phyloP scores from a whole-genome alignment of 1,140 invertebrate genomes.

The Heliconius eleuchia region DNA sequence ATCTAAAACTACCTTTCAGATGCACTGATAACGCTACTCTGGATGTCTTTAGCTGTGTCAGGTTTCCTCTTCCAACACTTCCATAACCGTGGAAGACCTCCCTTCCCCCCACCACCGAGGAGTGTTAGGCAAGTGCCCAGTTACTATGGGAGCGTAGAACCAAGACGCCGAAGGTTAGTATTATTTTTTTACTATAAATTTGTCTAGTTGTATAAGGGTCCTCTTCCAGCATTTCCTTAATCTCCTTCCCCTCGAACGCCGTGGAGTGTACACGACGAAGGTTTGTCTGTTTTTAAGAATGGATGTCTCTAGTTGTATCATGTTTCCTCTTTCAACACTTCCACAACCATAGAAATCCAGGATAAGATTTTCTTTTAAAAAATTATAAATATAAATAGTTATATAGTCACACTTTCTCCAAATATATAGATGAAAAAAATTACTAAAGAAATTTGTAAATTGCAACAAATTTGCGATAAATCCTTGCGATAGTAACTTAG shows the following conservation, averaged over 20 bases:
- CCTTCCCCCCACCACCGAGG: conserved; percentile 81
- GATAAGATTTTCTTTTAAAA: no score
- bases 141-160: conserved; percentile 44
- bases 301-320: not conserved
- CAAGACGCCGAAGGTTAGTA: conserved; percentile 39
- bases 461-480: no score
- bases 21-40: conserved; percentile 79
- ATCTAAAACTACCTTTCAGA: conserved; percentile 76
- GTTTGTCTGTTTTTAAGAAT: no score
- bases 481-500: no score
- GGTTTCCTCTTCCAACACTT: conserved; percentile 81
- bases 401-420: no score
- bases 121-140: conserved; percentile 46
- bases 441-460: no score
- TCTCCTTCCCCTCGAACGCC: no score
- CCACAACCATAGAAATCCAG: not conserved
- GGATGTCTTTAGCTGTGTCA: conserved; percentile 77
- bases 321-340: not conserved
- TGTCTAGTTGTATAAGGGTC: no score
- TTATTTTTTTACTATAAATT: not conserved
- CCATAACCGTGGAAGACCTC: conserved; percentile 79
- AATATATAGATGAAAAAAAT: no score
- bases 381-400: no score
- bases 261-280: no score
- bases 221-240: no score